phyloP scores from a whole-genome alignment of 2,888 invertebrate genomes.

The Clanis bilineata region DNA sequence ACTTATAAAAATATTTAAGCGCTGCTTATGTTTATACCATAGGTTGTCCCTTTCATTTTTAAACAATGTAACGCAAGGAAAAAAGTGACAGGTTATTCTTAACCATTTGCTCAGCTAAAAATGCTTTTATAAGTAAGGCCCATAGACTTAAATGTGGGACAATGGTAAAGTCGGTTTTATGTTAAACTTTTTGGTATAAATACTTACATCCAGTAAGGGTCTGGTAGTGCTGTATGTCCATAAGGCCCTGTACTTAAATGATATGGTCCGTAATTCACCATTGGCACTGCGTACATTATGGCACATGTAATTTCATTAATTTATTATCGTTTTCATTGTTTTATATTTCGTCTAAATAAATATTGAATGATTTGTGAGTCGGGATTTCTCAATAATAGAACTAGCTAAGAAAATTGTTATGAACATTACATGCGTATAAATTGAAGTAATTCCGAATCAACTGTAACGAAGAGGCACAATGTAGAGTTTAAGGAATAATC shows the following conservation, averaged over 20 bases:
- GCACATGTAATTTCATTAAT: background rate
- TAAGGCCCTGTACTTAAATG: conserved; percentile 47
- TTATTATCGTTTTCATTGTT: background rate
- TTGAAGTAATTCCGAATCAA: background rate
- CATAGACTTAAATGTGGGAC: too few relatives aligned
- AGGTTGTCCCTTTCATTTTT: too few relatives aligned
- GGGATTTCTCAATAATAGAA: too few relatives aligned
- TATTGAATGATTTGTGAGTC: too few relatives aligned
- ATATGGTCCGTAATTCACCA: conserved; percentile 68
- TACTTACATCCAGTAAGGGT: conserved; percentile 76
- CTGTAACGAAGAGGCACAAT: background rate
- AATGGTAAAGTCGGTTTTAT: background rate
- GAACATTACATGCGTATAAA: background rate
- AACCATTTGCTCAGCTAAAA: too few relatives aligned
- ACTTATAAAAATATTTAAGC: too few relatives aligned
- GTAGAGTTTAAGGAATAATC: background rate
- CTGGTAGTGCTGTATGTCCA: conserved; percentile 49
- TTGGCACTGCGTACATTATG: conserved; percentile 71
- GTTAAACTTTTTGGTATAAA: background rate
- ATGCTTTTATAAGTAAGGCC: too few relatives aligned
- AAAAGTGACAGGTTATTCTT: too few relatives aligned
- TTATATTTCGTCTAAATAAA: background rate
- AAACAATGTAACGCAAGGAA: too few relatives aligned
- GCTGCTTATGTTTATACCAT: too few relatives aligned
- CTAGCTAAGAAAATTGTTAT: background rate